phyloP scores from a whole-genome alignment of 2,888 invertebrate genomes.

The Eristalis intricaria region DNA sequence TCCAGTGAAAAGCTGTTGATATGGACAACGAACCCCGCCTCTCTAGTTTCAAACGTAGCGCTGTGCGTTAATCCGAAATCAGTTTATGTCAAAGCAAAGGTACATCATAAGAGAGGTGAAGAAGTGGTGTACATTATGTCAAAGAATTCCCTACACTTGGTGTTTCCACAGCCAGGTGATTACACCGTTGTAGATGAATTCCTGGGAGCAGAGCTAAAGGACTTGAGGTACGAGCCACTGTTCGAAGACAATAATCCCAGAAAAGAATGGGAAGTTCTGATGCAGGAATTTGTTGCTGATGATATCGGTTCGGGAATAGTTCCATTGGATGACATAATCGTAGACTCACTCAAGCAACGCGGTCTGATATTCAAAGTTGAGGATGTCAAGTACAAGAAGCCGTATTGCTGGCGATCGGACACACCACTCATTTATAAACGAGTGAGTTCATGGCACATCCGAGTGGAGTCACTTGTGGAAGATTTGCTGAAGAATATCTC shows the following conservation, averaged over 20 bases:
- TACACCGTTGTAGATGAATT: constrained; percentile 89
- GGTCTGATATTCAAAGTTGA: constrained; percentile 88
- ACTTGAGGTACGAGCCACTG: constrained; percentile 90
- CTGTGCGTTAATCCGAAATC: constrained; percentile 94
- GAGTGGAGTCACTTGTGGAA: constrained; percentile 92
- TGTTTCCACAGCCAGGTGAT: constrained; percentile 89
- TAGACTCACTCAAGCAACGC: constrained; percentile 88
- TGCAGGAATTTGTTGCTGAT: constrained; percentile 93
- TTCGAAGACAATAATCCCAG: constrained; percentile 83
- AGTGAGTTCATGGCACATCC: constrained; percentile 98
- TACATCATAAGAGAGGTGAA: constrained; percentile 78
- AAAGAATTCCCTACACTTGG: constrained; percentile 87
- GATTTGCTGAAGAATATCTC: constrained; percentile 88
- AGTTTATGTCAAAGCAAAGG: constrained; percentile 89
- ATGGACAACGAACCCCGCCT: constrained; percentile 99
- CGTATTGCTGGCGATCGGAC: constrained; percentile 98
- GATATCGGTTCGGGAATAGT: constrained; percentile 97
- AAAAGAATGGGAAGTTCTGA: constrained; percentile 90
- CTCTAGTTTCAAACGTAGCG: constrained; percentile 95
- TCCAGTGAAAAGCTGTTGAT: constrained; percentile 62
- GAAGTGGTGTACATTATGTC: constrained; percentile 83
- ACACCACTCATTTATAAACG: constrained; percentile 97
- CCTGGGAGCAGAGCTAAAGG: constrained; percentile 88
- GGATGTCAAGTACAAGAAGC: constrained; percentile 94
- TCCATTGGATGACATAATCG: constrained; percentile 94